Conservation (phyloP, 2,113 vertebrate species). For the Argyrosomus japonicus region DNA sequence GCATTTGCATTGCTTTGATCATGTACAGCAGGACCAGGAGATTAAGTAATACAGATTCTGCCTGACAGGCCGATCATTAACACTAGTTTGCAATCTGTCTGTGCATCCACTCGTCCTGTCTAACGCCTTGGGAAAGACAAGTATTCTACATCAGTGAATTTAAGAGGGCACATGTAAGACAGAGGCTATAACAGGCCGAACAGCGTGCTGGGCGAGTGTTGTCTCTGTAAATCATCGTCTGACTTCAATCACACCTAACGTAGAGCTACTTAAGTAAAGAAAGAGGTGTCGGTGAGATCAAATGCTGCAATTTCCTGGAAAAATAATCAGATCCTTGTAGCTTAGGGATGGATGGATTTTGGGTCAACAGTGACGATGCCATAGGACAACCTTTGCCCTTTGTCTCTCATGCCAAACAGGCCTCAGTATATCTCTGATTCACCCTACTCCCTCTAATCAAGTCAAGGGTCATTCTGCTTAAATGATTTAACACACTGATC, state of each 20-base stretch:
- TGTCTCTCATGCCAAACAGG: slow-evolving; percentile 38
- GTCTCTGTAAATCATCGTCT: slow-evolving; percentile 54
- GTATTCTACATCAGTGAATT: slow-evolving; percentile 77
- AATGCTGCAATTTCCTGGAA: slow-evolving; percentile 78
- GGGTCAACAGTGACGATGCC: slow-evolving; percentile 83
- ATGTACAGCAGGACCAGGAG: slow-evolving; percentile 63
- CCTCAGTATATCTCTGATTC: slow-evolving; percentile 18
- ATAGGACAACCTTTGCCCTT: slow-evolving; percentile 70
- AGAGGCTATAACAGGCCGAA: slow-evolving; percentile 56
- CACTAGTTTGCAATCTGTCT: slow-evolving; percentile 74
- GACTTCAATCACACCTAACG: slow-evolving; percentile 39
- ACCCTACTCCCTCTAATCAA: slow-evolving; percentile 50
- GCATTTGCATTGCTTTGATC: slow-evolving; percentile 80
- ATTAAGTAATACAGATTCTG: slow-evolving; percentile 75
- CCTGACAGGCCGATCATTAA: slow-evolving; percentile 78
- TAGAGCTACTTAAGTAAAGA: slow-evolving; percentile 15
- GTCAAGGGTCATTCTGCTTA: slow-evolving; percentile 83
- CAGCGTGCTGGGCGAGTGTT: slow-evolving; percentile 40
- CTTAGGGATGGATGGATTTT: slow-evolving; percentile 77
- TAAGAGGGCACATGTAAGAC: slow-evolving; percentile 74
- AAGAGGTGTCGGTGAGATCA: slow-evolving; percentile 42
- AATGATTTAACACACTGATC: slow-evolving; percentile 87
- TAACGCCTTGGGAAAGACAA: slow-evolving; percentile 77
- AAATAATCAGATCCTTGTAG: slow-evolving; percentile 81
- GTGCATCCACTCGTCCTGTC: slow-evolving; percentile 63